These are phyloP conservation scores for Pseudomyrmex dendroicus DNA, from an alignment of 1,140 invertebrate species.

Conservation along the genomic window DNA sequence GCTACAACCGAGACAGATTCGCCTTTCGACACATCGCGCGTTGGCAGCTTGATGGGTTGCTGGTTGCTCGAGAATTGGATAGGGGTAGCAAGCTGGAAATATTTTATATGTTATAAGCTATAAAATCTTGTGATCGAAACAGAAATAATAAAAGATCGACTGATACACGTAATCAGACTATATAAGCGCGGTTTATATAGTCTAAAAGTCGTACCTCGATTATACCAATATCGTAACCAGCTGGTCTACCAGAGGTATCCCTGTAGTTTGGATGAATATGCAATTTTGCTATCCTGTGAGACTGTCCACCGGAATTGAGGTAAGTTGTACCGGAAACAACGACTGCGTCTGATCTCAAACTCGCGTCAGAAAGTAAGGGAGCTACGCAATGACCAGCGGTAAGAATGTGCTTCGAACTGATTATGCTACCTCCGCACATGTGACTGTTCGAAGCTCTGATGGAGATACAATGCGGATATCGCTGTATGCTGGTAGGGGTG, in stretches of 20 bases:
- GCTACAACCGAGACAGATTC: neutral
- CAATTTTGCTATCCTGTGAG: neutral
- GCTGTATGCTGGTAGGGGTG: neutral
- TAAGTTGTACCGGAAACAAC: constrained; percentile 11
- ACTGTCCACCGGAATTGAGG: neutral
- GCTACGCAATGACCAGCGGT: constrained; percentile 21
- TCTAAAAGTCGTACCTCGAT: constrained; percentile 14
- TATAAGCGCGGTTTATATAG: neutral
- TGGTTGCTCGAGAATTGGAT: neutral
- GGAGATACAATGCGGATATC: neutral
- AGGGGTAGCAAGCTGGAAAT: neutral
- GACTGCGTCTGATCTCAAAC: neutral
- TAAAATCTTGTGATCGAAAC: neutral
- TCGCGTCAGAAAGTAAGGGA: neutral
- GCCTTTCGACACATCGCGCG: neutral
- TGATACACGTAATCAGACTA: neutral
- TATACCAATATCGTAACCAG: constrained; percentile 14
- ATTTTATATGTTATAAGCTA: neutral
- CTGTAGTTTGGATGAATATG: neutral
- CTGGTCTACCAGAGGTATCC: neutral
- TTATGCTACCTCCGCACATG: constrained; percentile 32
- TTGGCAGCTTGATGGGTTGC: neutral
- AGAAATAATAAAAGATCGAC: neutral
- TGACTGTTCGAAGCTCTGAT: neutral
- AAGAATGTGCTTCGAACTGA: neutral